Conservation (phyloP, 2,888 invertebrate species). For the Cyaniris semiargus region DNA sequence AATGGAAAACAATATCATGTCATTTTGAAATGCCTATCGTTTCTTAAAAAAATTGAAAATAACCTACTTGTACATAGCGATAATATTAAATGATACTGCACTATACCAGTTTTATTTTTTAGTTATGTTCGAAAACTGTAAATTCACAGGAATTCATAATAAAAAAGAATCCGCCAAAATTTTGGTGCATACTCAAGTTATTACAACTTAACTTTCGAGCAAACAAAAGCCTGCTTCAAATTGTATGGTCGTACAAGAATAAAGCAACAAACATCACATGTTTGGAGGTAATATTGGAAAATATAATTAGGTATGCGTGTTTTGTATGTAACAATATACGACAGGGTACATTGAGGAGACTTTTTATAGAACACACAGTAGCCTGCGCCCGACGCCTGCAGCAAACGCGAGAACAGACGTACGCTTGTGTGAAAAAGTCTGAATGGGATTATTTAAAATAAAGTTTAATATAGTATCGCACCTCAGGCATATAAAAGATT, state of each 20-base stretch:
- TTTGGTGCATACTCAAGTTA: background rate
- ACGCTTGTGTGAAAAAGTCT: constrained; percentile 48
- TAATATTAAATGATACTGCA: background rate
- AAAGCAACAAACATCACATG: background rate
- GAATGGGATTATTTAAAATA: constrained; percentile 29
- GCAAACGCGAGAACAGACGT: constrained; percentile 46
- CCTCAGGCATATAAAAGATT: too few relatives aligned
- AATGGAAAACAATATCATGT: too few relatives aligned
- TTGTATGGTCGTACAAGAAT: background rate
- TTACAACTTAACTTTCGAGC: background rate
- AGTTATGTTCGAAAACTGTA: background rate
- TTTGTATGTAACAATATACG: constrained; percentile 55
- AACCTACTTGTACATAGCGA: too few relatives aligned
- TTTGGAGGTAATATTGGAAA: constrained; percentile 30
- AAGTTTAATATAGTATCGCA: background rate
- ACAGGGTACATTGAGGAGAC: constrained; percentile 65
- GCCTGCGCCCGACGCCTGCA: constrained; percentile 52
- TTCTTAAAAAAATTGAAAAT: too few relatives aligned
- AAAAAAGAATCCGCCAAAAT: background rate
- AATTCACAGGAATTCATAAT: background rate
- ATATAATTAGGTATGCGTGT: constrained; percentile 32
- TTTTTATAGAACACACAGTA: constrained; percentile 70
- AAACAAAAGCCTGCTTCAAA: background rate
- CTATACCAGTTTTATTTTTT: background rate
- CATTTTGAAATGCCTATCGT: too few relatives aligned